Evolutionary conservation across 2,888 invertebrate species (phyloP).

Genomic region (Nephrotoma flavescens): DNA sequence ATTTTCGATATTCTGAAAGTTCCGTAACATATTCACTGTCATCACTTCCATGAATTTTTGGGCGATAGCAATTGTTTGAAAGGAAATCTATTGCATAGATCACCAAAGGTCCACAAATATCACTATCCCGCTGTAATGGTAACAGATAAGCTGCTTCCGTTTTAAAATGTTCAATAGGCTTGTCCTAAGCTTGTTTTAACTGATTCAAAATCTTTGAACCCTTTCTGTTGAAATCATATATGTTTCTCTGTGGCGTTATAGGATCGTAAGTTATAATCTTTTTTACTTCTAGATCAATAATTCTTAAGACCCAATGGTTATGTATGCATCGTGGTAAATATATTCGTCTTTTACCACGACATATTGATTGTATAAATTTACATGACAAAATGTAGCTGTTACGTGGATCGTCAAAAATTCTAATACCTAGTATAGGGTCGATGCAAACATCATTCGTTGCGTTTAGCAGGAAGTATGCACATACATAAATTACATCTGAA

Average conservation of each 20-base stretch:
- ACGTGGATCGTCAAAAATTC: background rate
- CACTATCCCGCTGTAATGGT: background rate
- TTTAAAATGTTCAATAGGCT: background rate
- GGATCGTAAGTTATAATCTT: background rate
- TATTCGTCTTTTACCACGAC: background rate
- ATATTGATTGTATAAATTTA: background rate
- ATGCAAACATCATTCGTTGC: no score
- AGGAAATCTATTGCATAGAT: no score
- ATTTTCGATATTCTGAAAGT: background rate
- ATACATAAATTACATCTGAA: background rate
- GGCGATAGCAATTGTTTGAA: background rate
- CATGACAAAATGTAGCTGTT: background rate
- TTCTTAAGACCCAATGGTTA: background rate
- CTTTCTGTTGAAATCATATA: background rate
- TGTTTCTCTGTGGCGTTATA: no score
- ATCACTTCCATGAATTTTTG: background rate
- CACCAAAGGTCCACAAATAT: no score
- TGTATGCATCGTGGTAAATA: background rate
- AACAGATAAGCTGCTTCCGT: background rate
- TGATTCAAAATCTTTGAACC: background rate
- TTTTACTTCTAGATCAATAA: background rate
- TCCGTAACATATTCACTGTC: background rate
- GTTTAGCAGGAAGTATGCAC: no score
- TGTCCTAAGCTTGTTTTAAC: background rate
- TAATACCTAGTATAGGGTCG: background rate